Base-by-base conservation (phyloP, 1,140 invertebrate genomes). In the Colletes gigas region DNA sequence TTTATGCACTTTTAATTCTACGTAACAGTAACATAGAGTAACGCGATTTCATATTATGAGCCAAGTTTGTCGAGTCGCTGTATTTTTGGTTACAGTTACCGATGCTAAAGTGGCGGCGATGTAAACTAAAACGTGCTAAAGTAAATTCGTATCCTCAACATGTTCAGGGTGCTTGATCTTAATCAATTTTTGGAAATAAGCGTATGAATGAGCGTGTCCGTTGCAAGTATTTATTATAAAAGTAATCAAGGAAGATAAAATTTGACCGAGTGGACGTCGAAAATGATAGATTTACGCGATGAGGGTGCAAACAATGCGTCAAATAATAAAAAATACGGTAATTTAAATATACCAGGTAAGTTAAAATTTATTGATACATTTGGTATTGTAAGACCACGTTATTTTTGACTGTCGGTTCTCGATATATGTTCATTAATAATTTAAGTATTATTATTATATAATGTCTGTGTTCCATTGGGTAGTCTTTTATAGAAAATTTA, bases 221-320 rank as follows among this genome's bases (percentile, higher is more conserved):
- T 1, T 3, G 4, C 17, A 8, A 62, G 17, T 72, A 5, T 71
- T 3, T 50, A 4, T 2, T 14, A n/a, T 0, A 12, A 30, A 8
- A 52, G 30, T 78, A 60, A 52, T 52, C 19, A 21, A 62, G 1
- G 8, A 50, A 71, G 7, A 2, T 59, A 30, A 59, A 75, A 65
- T 73, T 73, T 30, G 8, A 50, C 9, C 19, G 41, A 54, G 47
- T 8, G 8, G 14, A 75, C 17, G n/a, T 15, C 0, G 10, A 80
- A 91, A 86, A 92, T 92, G 91, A 88, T 91, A 82, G 89, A 91
- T 81, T 87, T 92, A 76, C 86, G 89, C 4, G 77, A 80, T 57
- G 84, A 89, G 10, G 83, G 75, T 55, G 41, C 73, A 7, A 78
- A 75, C 39, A 65, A 55, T 65, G 44, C 72, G 6, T 52, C 19